Conservation (phyloP, 1,140 invertebrate species). For the Phortica variegata region DNA sequence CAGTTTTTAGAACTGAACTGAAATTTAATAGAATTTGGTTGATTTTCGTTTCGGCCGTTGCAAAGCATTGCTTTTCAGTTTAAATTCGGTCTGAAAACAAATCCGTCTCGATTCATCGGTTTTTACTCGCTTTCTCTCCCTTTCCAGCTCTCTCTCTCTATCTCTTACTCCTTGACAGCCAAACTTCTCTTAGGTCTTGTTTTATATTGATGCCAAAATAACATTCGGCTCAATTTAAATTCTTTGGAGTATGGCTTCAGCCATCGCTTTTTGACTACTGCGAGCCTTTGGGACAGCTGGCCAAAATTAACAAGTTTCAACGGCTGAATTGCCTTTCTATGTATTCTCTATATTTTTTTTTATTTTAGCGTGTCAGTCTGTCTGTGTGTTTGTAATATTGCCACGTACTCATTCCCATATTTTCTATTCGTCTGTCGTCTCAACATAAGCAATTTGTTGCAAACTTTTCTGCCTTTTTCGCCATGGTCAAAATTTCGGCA, state of each 20-base stretch:
- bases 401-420: not conserved
- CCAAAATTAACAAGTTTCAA: constrained; percentile 51
- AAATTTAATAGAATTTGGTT: no score
- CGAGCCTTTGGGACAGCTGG: constrained; percentile 46
- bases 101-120: no score
- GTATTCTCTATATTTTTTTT: constrained; percentile 10
- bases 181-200: no score
- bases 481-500: no score
- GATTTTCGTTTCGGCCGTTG: no score
- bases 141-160: no score
- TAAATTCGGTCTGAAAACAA: no score
- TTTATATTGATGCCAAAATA: constrained; percentile 46
- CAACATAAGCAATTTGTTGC: constrained; percentile 50
- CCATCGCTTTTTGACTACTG: constrained; percentile 10
- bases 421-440: constrained; percentile 31
- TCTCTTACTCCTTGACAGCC: no score
- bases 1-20: no score
- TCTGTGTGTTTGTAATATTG: constrained; percentile 2
- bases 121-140: no score
- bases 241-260: not conserved
- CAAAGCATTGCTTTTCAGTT: no score
- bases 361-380: constrained; percentile 1
- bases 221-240: no score
- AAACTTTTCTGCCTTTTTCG: constrained; percentile 35
- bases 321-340: constrained; percentile 21